These are phyloP conservation scores for Limnephilus marmoratus DNA, from an alignment of 2,888 invertebrate genomes.

Conservation along the genomic window DNA sequence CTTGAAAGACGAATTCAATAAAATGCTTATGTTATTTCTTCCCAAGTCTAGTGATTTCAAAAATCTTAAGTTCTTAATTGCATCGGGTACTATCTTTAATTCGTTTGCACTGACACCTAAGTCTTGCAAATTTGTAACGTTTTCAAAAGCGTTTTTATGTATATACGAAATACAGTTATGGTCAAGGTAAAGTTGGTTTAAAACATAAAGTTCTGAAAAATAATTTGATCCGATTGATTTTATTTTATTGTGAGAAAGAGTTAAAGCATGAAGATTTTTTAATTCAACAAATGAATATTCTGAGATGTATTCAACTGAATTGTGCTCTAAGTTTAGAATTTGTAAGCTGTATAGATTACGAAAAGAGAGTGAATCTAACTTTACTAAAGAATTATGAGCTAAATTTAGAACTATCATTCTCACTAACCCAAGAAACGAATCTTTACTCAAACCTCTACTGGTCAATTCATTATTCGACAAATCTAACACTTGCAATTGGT, in stretches of 20 bases:
- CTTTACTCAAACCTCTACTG: constrained; percentile 85
- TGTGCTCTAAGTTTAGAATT: constrained; percentile 85
- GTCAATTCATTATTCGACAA: constrained; percentile 84
- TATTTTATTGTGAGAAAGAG: constrained; percentile 84
- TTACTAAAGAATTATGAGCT: constrained; percentile 82
- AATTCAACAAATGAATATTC: constrained; percentile 86
- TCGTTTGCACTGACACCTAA: constrained; percentile 85
- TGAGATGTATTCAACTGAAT: constrained; percentile 82
- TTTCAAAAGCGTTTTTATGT: constrained; percentile 84
- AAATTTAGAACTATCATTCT: constrained; percentile 86
- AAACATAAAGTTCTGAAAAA: constrained; percentile 83
- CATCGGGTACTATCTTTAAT: constrained; percentile 81
- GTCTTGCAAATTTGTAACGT: constrained; percentile 87
- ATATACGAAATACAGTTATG: constrained; percentile 84
- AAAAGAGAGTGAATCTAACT: constrained; percentile 84
- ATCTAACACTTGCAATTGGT: constrained; percentile 85
- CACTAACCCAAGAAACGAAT: constrained; percentile 84
- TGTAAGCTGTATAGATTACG: constrained; percentile 86
- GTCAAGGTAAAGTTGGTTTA: constrained; percentile 85
- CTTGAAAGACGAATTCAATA: constrained; percentile 84
- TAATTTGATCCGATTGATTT: constrained; percentile 81
- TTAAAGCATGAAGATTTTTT: constrained; percentile 86
- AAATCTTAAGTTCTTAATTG: constrained; percentile 82
- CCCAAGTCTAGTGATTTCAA: constrained; percentile 88
- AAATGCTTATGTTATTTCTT: constrained; percentile 85